These are phyloP conservation scores for Cydia amplana DNA, from an alignment of 1,140 invertebrate species.

Conservation along the genomic window DNA sequence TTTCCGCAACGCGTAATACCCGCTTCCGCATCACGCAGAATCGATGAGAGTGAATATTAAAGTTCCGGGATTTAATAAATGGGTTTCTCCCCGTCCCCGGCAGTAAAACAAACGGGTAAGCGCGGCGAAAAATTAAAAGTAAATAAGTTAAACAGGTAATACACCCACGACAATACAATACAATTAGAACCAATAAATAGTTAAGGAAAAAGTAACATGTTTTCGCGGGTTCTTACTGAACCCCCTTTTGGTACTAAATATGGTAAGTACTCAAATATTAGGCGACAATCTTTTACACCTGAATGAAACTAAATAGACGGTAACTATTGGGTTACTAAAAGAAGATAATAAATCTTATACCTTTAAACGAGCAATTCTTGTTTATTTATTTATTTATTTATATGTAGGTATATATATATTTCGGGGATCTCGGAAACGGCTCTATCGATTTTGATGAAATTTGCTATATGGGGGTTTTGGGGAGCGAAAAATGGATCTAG, in stretches of 20 bases:
- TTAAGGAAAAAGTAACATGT: too few relatives aligned
- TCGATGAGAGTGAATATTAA: slow-evolving; percentile 21
- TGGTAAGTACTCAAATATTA: too few relatives aligned
- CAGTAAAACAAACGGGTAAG: slow-evolving; percentile 1
- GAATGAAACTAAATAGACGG: not conserved
- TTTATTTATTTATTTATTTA: too few relatives aligned
- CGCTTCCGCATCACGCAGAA: slow-evolving; percentile 5
- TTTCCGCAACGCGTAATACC: slow-evolving; percentile 24
- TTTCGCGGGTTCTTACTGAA: too few relatives aligned
- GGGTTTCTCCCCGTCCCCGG: not conserved
- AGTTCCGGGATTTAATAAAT: slow-evolving; percentile 11
- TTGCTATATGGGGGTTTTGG: too few relatives aligned
- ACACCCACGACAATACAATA: not conserved
- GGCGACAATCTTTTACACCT: too few relatives aligned
- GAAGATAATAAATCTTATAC: not conserved
- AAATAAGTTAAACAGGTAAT: not conserved
- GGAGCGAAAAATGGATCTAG: too few relatives aligned
- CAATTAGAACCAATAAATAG: not conserved
- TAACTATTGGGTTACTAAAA: not conserved
- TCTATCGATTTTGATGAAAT: too few relatives aligned
- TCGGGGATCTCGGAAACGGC: too few relatives aligned
- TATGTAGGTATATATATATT: too few relatives aligned
- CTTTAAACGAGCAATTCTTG: too few relatives aligned
- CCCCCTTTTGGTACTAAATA: too few relatives aligned
- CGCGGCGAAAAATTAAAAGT: slow-evolving; percentile 3